phyloP scores from a whole-genome alignment of 2,797 vertebrate genomes.

The Epinephelus malabaricus region DNA sequence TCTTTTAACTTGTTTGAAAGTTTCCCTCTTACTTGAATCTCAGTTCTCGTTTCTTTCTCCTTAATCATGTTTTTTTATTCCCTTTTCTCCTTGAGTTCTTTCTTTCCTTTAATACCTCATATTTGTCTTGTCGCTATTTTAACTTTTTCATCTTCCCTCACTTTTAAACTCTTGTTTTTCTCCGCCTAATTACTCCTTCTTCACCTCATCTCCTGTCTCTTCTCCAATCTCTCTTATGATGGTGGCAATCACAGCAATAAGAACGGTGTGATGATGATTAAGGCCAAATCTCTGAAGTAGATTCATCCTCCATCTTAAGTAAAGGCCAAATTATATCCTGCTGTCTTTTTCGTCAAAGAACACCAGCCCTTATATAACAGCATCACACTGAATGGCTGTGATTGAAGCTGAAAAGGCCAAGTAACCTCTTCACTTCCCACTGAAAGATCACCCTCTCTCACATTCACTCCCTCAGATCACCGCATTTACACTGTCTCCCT shows the following conservation, averaged over 20 bases:
- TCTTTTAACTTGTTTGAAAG: not conserved
- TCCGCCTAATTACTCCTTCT: conserved; percentile 13
- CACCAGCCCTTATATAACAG: conserved; percentile 63
- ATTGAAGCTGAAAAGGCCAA: conserved; percentile 80
- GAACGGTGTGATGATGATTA: conserved; percentile 47
- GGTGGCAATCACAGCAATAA: conserved; percentile 45
- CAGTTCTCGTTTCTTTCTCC: not conserved
- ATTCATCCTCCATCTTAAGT: conserved; percentile 57
- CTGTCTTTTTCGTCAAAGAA: conserved; percentile 49
- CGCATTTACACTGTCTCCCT: conserved; percentile 34
- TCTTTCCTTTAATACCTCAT: not conserved
- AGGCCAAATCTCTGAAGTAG: conserved; percentile 46
- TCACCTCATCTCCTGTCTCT: not conserved
- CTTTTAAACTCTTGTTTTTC: conserved; percentile 31
- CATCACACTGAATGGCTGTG: conserved; percentile 65
- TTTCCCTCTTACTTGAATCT: not conserved
- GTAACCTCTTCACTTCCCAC: conserved; percentile 65
- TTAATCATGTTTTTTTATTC: not conserved
- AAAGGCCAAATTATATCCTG: conserved; percentile 66
- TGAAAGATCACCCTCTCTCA: conserved; percentile 65
- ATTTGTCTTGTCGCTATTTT: not conserved
- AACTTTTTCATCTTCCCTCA: not conserved
- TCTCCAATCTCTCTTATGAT: conserved; percentile 12
- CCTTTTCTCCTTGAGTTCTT: not conserved
- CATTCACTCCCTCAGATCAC: conserved; percentile 50